Percentiles rank a stretch among this genome's conserved stretches.
These are phyloP conservation scores for Lysandra bellargus DNA, from an alignment of 2,888 invertebrate genomes.

Conservation along the genomic window DNA sequence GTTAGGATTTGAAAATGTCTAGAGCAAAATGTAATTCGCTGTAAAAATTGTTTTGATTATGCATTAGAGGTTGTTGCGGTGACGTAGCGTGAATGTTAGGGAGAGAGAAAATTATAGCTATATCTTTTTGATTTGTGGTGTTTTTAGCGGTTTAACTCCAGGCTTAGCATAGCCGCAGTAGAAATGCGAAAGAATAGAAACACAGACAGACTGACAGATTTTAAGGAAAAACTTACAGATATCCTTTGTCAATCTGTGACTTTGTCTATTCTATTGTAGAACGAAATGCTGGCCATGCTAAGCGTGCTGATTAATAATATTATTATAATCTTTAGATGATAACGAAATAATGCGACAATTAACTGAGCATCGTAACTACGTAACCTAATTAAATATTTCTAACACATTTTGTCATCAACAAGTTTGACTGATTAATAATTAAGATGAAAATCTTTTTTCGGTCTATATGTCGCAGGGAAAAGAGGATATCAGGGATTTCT, in stretches of 20 bases:
- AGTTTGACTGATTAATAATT: slow-evolving; percentile 15
- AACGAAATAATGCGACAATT: not conserved
- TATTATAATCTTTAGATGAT: not conserved
- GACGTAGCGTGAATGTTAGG: not conserved
- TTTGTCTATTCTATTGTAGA: not conserved
- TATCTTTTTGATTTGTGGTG: not conserved
- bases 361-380: not conserved
- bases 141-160: not conserved
- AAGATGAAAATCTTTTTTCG: not conserved
- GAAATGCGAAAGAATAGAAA: not conserved
- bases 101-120: not conserved
- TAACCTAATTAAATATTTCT: not conserved
- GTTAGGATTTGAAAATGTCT: slow-evolving; percentile 11
- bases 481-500: too few relatives aligned
- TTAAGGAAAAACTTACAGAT: not conserved
- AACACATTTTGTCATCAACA: not conserved
- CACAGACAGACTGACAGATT: not conserved
- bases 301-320: not conserved
- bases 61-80: not conserved
- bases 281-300: not conserved
- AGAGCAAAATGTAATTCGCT: not conserved
- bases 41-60: not conserved
- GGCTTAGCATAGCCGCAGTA: not conserved
- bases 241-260: not conserved
- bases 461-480: not conserved